A percentile compares a stretch with the other conserved stretches of the same genome.
These are phyloP conservation scores for Microcebus murinus DNA, from an alignment of 2,113 vertebrate genomes.

Conservation along the genomic window DNA sequence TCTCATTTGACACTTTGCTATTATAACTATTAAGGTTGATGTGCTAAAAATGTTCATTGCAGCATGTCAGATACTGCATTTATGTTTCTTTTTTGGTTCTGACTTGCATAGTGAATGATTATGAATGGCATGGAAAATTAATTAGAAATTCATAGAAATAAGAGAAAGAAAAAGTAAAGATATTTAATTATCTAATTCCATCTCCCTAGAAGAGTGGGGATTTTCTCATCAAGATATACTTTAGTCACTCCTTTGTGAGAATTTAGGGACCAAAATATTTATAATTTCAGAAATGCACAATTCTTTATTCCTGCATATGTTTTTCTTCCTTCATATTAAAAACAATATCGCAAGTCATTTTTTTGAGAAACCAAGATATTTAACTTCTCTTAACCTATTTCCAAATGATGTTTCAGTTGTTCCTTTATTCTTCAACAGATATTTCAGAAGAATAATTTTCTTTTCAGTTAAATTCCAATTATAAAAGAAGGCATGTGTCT, in stretches of 20 bases:
- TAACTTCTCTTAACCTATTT: not conserved
- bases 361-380: constrained; percentile 1
- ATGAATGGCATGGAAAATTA: constrained; percentile 32
- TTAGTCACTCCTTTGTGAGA: not conserved
- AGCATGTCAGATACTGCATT: constrained; percentile 52
- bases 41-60: constrained; percentile 5
- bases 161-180: not conserved
- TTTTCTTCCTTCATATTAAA: not conserved
- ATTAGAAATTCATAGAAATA: not conserved
- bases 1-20: not conserved
- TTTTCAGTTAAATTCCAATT: not conserved
- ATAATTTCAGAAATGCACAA: not conserved
- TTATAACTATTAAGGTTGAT: constrained; percentile 8
- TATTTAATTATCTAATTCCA: not conserved
- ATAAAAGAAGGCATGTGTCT: not conserved
- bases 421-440: not conserved
- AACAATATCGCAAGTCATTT: not conserved
- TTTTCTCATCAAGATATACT: not conserved
- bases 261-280: not conserved
- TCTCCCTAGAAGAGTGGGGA: not conserved
- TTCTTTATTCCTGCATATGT: not conserved
- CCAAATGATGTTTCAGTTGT: not conserved
- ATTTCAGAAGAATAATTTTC: not conserved
- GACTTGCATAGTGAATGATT: constrained; percentile 38
- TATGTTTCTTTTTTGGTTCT: not conserved